These are phyloP conservation scores for Idaea straminata DNA, from an alignment of 2,888 invertebrate species.

Conservation along the genomic window DNA sequence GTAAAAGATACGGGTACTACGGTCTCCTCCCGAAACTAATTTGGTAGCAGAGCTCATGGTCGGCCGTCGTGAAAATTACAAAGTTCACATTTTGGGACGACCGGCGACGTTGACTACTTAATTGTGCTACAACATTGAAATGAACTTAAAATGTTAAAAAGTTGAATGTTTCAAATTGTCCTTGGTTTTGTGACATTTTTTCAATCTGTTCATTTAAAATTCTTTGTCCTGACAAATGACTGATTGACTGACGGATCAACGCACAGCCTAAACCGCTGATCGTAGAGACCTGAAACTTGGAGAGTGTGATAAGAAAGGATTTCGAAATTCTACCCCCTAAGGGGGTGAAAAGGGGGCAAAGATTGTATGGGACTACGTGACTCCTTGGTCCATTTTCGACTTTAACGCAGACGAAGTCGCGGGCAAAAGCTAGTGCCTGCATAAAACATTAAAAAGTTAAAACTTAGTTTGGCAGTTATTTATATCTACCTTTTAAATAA, in stretches of 20 bases:
- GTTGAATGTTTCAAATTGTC: background rate
- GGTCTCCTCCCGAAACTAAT: constrained; percentile 52
- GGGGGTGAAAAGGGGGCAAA: too few relatives aligned
- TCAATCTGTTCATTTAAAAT: background rate
- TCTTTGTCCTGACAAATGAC: too few relatives aligned
- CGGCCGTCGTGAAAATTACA: constrained; percentile 48
- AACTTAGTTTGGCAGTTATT: background rate
- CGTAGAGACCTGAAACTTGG: too few relatives aligned
- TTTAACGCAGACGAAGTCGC: too few relatives aligned
- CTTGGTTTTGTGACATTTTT: background rate
- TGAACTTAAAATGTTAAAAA: constrained; percentile 11
- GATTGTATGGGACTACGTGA: too few relatives aligned
- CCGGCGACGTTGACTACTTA: constrained; percentile 15
- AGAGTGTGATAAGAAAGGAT: too few relatives aligned
- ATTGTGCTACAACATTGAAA: constrained; percentile 18
- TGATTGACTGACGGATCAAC: too few relatives aligned
- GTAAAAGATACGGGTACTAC: constrained; percentile 59
- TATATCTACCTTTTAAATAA: constrained; percentile 7
- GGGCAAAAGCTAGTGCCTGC: too few relatives aligned
- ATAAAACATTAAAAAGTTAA: background rate
- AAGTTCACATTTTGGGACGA: constrained; percentile 34
- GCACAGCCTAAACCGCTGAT: too few relatives aligned
- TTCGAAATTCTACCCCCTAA: too few relatives aligned
- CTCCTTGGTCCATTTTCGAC: too few relatives aligned
- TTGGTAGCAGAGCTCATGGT: constrained; percentile 39